Evolutionary conservation across 35 echinoderm and acorn worm species (phyloP).

Genomic region (Strongylocentrotus purpuratus): DNA sequence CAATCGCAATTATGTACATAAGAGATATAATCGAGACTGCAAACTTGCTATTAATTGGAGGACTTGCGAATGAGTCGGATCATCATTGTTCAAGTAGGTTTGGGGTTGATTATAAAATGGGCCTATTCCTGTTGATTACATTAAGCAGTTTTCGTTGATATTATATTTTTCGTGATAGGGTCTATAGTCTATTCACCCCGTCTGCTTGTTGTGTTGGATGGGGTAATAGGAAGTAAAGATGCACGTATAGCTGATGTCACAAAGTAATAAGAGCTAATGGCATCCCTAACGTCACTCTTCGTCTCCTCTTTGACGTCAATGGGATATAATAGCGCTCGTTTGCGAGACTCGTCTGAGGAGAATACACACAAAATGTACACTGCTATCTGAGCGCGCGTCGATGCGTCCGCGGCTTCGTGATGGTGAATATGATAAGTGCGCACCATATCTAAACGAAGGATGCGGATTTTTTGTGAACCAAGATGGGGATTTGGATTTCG

Average conservation of each 20-base stretch:
- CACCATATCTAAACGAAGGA: not conserved
- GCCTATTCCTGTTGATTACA: too few relatives aligned
- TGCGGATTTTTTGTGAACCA: not conserved
- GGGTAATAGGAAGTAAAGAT: not conserved
- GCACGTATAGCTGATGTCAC: not conserved
- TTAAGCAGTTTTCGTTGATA: too few relatives aligned
- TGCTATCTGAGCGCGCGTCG: not conserved
- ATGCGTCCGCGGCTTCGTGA: too few relatives aligned
- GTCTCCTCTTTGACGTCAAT: not conserved
- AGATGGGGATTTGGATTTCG: conserved; percentile 6
- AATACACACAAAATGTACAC: not conserved
- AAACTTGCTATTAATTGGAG: too few relatives aligned
- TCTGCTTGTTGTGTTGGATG: not conserved
- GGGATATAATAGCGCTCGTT: not conserved
- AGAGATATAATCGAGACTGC: too few relatives aligned
- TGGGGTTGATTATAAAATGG: too few relatives aligned
- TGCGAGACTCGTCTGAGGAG: not conserved
- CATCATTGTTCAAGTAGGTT: too few relatives aligned
- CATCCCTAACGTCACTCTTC: not conserved
- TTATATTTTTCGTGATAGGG: too few relatives aligned
- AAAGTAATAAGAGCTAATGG: not conserved
- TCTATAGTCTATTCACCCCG: not conserved
- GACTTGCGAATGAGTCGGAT: too few relatives aligned
- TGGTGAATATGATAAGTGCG: not conserved
- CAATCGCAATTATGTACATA: too few relatives aligned